Evolutionary conservation across 2,113 vertebrate species (phyloP).

Genomic region (Tetraodon nigroviridis): DNA sequence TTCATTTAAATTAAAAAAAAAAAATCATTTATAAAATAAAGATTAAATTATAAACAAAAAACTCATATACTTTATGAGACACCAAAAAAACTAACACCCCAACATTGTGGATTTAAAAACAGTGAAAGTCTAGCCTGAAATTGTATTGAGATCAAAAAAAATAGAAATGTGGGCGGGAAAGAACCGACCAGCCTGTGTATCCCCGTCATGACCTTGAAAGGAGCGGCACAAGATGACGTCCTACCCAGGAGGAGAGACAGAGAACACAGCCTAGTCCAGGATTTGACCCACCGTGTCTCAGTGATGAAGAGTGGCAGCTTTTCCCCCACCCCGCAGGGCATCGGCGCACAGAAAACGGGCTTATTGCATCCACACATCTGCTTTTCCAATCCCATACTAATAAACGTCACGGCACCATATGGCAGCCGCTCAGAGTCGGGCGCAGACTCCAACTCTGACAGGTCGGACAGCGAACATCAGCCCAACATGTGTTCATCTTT

Average conservation of each 20-base stretch:
- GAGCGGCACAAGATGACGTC: background rate
- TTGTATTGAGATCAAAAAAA: too few species aligned
- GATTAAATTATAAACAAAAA: too few species aligned
- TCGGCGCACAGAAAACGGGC: background rate
- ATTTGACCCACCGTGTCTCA: slow-evolving; percentile 13
- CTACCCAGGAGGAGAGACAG: background rate
- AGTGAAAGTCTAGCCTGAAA: too few species aligned
- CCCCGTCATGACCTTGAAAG: background rate
- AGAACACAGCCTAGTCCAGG: background rate
- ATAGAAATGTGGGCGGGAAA: slow-evolving; percentile 8
- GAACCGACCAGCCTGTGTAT: background rate
- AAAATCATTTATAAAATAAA: too few species aligned
- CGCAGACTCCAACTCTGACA: slow-evolving; percentile 38
- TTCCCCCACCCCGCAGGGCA: background rate
- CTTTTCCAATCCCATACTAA: slow-evolving; percentile 14
- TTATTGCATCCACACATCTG: slow-evolving; percentile 21
- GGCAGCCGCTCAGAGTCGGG: slow-evolving; percentile 28
- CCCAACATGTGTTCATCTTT: slow-evolving; percentile 30
- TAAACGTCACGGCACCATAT: slow-evolving; percentile 35
- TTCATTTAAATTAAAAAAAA: too few species aligned
- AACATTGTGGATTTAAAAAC: too few species aligned
- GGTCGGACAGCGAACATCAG: slow-evolving; percentile 31
- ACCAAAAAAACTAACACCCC: too few species aligned
- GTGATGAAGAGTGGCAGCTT: slow-evolving; percentile 11
- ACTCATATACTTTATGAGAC: too few species aligned